Evolutionary conservation across 2,888 invertebrate genomes (phyloP).

Genomic region (Flexamia atlantica): DNA sequence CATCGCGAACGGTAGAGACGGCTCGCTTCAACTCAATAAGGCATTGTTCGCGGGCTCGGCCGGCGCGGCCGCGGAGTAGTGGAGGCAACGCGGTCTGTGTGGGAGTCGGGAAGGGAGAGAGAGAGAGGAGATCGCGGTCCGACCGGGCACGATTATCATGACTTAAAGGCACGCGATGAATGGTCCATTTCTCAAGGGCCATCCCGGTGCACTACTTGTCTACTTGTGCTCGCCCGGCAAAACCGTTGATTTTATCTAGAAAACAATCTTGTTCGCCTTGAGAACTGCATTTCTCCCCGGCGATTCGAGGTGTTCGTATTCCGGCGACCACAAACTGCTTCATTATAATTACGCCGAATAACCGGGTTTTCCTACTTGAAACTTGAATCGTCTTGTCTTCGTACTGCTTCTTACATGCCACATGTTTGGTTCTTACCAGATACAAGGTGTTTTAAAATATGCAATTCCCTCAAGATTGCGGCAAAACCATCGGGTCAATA

Average conservation of each 20-base stretch:
- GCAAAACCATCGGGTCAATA: too few species aligned
- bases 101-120: conserved; percentile 29
- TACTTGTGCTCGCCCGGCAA: conserved; percentile 23
- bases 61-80: not conserved
- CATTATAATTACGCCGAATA: not conserved
- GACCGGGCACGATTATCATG: conserved; percentile 47
- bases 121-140: conserved; percentile 27
- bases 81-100: not conserved
- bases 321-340: not conserved
- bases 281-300: conserved; percentile 23
- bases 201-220: conserved; percentile 54
- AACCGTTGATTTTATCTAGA: conserved; percentile 39
- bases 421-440: too few species aligned
- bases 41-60: not conserved
- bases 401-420: too few species aligned
- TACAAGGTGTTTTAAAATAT: too few species aligned
- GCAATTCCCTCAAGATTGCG: too few species aligned
- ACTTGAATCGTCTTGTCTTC: too few species aligned
- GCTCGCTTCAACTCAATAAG: too few species aligned
- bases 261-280: conserved; percentile 28
- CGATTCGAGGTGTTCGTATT: not conserved
- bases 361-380: not conserved
- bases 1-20: not conserved
- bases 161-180: conserved; percentile 54
- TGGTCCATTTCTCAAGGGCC: conserved; percentile 55